Evolutionary conservation across 2,797 vertebrate genomes (phyloP).

Genomic region (Orientallactaga sibirica): DNA sequence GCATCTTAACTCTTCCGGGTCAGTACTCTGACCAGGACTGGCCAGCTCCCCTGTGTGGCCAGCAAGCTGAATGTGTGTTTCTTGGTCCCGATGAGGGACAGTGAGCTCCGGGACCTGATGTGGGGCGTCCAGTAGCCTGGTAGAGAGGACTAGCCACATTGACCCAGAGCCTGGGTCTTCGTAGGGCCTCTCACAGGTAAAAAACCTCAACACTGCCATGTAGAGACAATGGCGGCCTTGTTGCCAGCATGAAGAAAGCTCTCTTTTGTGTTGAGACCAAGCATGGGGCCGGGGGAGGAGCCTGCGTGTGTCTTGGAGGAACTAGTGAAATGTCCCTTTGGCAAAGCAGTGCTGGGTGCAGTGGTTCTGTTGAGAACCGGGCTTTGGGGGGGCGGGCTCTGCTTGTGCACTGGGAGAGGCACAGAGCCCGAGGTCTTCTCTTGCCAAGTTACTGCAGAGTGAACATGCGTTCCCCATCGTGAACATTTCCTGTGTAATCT

Average conservation of each 20-base stretch:
- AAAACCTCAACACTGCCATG: not conserved
- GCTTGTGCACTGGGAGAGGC: not conserved
- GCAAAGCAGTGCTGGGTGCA: too few relatives aligned
- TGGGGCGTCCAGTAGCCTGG: not conserved
- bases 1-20: not conserved
- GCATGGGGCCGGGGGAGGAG: accelerated
- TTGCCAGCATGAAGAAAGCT: not conserved
- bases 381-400: not conserved
- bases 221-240: not conserved
- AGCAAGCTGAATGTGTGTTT: not conserved
- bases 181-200: accelerated
- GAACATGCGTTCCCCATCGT: accelerated
- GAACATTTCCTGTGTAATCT: not conserved
- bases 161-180: not conserved
- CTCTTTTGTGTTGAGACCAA: not conserved
- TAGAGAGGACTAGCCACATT: not conserved
- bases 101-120: not conserved
- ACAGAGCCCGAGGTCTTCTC: not conserved
- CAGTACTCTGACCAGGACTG: too few relatives aligned
- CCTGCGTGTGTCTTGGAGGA: accelerated
- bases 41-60: not conserved
- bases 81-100: not conserved
- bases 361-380: not conserved
- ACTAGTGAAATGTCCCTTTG: too few relatives aligned
- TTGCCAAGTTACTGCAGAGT: accelerated